phyloP scores from a whole-genome alignment of 2,797 vertebrate genomes.

The Sebastes steindachneri region DNA sequence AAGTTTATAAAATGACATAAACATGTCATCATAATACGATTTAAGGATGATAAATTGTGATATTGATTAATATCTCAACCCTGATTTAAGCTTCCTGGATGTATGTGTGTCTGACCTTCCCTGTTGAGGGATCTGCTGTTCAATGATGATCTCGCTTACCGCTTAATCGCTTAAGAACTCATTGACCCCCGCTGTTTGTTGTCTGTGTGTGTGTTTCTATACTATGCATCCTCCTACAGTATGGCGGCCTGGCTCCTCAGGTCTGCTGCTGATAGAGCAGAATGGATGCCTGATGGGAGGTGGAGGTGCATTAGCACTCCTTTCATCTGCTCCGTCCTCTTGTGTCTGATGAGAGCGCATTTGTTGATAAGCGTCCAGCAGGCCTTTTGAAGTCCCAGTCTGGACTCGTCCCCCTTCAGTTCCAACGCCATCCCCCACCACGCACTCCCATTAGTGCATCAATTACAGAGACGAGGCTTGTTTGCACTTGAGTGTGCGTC shows the following conservation, averaged over 20 bases:
- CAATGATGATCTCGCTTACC: neutral
- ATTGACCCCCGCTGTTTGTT: constrained; percentile 17
- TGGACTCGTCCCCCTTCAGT: constrained; percentile 34
- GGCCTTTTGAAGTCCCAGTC: constrained; percentile 70
- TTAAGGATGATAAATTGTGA: neutral
- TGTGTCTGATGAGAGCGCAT: constrained; percentile 54
- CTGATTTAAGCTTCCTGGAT: neutral
- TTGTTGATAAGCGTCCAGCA: constrained; percentile 68
- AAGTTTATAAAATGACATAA: neutral
- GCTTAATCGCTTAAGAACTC: neutral
- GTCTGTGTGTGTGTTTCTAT: constrained; percentile 1
- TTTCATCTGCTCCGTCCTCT: constrained; percentile 72
- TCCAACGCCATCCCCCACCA: neutral
- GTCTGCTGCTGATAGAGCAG: constrained; percentile 56
- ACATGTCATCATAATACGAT: neutral
- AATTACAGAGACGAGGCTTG: constrained; percentile 58
- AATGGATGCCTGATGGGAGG: constrained; percentile 25
- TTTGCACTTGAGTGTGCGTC: constrained; percentile 65
- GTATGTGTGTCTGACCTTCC: neutral
- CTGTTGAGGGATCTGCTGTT: neutral
- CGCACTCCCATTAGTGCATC: constrained; percentile 55
- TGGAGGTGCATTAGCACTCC: constrained; percentile 68
- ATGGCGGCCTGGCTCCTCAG: constrained; percentile 28
- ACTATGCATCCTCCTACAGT: neutral
- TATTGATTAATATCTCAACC: neutral